phyloP scores from a whole-genome alignment of 2,797 vertebrate species.

The Protosalanx chinensis region DNA sequence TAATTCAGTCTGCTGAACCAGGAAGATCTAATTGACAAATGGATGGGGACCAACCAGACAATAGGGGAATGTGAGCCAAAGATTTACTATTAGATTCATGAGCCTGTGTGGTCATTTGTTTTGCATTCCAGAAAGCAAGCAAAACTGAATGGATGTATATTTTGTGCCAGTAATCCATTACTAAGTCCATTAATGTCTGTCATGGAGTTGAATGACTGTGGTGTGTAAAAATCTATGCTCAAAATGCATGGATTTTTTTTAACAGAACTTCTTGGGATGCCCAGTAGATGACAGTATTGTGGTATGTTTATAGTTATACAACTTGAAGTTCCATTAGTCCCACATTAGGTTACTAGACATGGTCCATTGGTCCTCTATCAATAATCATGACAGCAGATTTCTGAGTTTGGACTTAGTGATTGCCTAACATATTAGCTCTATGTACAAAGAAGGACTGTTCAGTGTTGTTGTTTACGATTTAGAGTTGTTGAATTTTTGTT shows the following conservation, averaged over 20 bases:
- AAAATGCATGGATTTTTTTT: neutral
- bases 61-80: constrained; percentile 8
- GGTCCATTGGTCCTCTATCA: neutral
- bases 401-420: neutral
- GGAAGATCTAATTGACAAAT: constrained; percentile 32
- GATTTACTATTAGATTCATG: neutral
- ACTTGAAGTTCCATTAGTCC: neutral
- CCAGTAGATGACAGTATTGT: constrained; percentile 4
- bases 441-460: too few relatives aligned
- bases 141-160: neutral
- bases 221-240: neutral
- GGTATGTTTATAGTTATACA: neutral
- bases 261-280: neutral
- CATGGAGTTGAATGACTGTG: neutral
- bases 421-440: too few relatives aligned
- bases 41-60: neutral
- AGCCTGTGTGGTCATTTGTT: neutral
- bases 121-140: neutral
- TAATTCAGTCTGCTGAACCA: constrained; percentile 58
- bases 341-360: neutral
- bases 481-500: neutral
- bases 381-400: neutral
- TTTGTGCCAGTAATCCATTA: neutral
- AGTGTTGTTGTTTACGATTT: too few relatives aligned
- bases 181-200: neutral